These are phyloP conservation scores for Alligator sinensis DNA, from an alignment of 2,113 vertebrate species.

Conservation along the genomic window DNA sequence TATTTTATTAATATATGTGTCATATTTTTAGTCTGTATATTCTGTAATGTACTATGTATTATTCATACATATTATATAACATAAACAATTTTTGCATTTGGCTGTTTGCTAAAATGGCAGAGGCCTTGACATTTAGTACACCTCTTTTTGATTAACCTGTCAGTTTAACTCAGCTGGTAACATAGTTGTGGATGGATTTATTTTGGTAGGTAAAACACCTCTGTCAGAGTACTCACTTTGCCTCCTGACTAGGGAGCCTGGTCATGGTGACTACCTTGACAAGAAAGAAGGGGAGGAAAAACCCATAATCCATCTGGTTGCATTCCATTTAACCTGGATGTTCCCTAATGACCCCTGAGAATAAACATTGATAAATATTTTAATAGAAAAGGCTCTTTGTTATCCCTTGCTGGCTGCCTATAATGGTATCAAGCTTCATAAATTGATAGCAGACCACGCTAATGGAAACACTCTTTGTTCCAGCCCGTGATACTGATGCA, in stretches of 20 bases:
- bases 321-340: neutral
- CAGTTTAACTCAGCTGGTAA: neutral
- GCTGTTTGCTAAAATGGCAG: neutral
- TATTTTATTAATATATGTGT: neutral
- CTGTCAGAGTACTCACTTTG: neutral
- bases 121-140: neutral
- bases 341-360: neutral
- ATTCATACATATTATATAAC: neutral
- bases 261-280: neutral
- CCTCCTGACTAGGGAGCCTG: neutral
- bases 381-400: neutral
- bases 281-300: neutral
- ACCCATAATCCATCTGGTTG: neutral
- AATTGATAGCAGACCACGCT: neutral
- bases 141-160: neutral
- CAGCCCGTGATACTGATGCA: neutral
- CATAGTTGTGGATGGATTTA: neutral
- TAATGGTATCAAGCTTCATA: conserved; percentile 23
- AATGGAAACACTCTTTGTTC: neutral
- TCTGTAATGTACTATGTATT: neutral
- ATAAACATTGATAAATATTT: conserved; percentile 22
- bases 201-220: neutral
- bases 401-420: neutral
- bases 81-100: neutral
- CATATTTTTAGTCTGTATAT: neutral